A percentile compares a stretch with the other conserved stretches of the same genome.
Conservation (phyloP, 1,140 invertebrate genomes). For the Tenebrio molitor region DNA sequence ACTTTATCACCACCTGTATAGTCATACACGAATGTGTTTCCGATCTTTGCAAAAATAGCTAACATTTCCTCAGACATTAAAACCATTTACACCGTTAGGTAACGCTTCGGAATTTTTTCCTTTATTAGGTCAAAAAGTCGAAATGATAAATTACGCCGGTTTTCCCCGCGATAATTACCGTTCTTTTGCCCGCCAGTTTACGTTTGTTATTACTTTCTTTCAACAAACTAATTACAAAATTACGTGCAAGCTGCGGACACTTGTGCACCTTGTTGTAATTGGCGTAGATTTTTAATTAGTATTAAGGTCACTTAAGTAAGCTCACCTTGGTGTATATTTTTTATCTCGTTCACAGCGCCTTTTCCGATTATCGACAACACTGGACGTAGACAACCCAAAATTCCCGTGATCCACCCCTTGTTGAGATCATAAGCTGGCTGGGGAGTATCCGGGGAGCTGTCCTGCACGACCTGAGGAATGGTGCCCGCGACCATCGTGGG, state of each 20-base stretch:
- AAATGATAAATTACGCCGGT: no score
- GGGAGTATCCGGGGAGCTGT: constrained; percentile 65
- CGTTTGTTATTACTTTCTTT: constrained; percentile 2
- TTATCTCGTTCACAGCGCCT: constrained; percentile 78
- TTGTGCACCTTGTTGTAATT: background rate
- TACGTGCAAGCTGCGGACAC: background rate
- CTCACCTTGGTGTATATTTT: constrained; percentile 68
- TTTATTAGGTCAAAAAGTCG: no score
- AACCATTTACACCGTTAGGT: no score
- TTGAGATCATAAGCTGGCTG: constrained; percentile 69
- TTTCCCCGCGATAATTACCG: no score
- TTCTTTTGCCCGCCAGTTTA: no score
- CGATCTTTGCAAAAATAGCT: no score
- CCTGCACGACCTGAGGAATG: constrained; percentile 56
- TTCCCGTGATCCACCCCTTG: constrained; percentile 83
- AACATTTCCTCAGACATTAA: no score
- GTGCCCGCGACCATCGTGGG: constrained; percentile 54
- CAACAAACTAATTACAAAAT: background rate
- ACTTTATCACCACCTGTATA: no score
- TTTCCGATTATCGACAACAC: constrained; percentile 89
- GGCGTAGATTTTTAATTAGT: constrained; percentile 16
- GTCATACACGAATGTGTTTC: no score
- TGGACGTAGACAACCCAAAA: constrained; percentile 88
- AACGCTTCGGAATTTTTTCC: no score
- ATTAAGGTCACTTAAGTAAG: constrained; percentile 24